Percentiles rank a stretch among this genome's conserved stretches.
Conservation (phyloP, 1,140 invertebrate species). For the Ceratina japonica region DNA sequence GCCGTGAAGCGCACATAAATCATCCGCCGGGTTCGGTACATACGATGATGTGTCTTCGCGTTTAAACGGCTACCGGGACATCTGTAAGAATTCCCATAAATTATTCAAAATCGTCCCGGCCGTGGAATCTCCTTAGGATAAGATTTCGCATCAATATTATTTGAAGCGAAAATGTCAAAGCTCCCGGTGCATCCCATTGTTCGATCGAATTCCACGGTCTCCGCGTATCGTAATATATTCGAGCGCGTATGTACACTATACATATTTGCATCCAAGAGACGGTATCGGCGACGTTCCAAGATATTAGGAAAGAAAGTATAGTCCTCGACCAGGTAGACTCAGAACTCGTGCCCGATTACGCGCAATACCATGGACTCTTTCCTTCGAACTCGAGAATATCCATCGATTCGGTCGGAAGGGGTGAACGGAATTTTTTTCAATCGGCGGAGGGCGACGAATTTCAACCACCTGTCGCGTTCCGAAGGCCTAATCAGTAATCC, state of each 20-base stretch:
- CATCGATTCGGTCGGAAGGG: background rate
- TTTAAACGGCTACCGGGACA: conserved; percentile 24
- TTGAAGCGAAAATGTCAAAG: background rate
- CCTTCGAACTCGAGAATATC: too few relatives aligned
- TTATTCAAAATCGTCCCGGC: conserved; percentile 15
- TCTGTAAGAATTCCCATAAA: conserved; percentile 5
- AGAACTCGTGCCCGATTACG: too few relatives aligned
- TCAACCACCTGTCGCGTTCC: conserved; percentile 39
- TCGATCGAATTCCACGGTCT: background rate
- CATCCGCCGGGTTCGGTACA: background rate
- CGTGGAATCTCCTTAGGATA: background rate
- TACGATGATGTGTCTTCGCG: background rate
- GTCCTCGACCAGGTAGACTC: too few relatives aligned
- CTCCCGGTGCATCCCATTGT: background rate
- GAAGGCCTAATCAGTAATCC: conserved; percentile 23
- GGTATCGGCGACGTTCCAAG: background rate
- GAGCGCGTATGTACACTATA: background rate
- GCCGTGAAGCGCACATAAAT: conserved; percentile 29
- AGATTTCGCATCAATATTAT: background rate
- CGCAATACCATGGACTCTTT: too few relatives aligned
- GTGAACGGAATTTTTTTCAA: background rate
- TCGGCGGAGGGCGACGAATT: background rate
- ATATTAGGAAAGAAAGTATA: too few relatives aligned
- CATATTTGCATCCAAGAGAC: background rate
- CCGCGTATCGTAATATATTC: background rate